These are phyloP conservation scores for Hyla sarda DNA, from an alignment of 2,113 vertebrate species.

Conservation along the genomic window DNA sequence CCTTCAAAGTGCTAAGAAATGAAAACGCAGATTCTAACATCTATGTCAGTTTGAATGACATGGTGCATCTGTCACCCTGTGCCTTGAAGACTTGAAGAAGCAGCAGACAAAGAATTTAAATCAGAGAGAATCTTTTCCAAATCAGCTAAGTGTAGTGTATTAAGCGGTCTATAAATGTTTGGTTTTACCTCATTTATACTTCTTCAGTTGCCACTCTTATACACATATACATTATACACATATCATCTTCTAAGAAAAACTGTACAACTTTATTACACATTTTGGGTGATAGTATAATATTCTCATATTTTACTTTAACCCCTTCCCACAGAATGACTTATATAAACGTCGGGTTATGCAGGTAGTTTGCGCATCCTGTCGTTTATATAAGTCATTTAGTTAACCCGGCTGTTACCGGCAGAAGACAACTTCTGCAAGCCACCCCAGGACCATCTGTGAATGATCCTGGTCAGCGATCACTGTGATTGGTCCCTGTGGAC, in stretches of 20 bases:
- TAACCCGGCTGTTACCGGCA: too few relatives aligned
- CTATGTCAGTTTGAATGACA: conserved; percentile 45
- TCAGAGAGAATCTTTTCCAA: neutral
- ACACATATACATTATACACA: neutral
- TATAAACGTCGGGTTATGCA: too few relatives aligned
- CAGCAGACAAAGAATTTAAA: neutral
- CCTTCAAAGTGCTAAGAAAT: conserved; percentile 17
- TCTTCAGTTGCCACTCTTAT: neutral
- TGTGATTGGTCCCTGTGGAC: too few relatives aligned
- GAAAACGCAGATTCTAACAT: conserved; percentile 23
- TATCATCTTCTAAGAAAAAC: neutral
- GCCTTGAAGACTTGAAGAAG: conserved; percentile 2
- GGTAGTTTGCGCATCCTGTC: too few relatives aligned
- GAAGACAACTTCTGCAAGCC: too few relatives aligned
- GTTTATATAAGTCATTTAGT: too few relatives aligned
- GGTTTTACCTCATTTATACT: neutral
- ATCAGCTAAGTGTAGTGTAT: conserved; percentile 6
- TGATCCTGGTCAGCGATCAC: too few relatives aligned
- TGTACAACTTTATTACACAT: too few relatives aligned
- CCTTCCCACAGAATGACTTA: too few relatives aligned
- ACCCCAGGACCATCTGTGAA: too few relatives aligned
- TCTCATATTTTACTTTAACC: too few relatives aligned
- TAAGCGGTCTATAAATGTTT: neutral
- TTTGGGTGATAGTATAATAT: too few relatives aligned
- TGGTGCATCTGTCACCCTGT: conserved; percentile 6